phyloP scores from a whole-genome alignment of 2,888 invertebrate genomes.

The Bedellia somnulentella region DNA sequence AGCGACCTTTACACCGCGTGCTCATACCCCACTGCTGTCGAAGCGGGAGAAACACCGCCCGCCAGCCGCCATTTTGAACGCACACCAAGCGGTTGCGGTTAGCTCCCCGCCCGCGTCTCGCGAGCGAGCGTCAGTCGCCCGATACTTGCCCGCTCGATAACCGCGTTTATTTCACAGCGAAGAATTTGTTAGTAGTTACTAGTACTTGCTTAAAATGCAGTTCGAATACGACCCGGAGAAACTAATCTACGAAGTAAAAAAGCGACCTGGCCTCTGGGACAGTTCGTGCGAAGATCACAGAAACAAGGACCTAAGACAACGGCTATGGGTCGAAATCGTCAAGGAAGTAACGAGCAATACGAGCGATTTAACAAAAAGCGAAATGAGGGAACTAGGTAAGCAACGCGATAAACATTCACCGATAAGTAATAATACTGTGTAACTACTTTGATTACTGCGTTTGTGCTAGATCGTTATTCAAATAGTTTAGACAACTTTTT shows the following conservation, averaged over 20 bases:
- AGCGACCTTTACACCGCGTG: too few species aligned
- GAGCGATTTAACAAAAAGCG: constrained; percentile 36
- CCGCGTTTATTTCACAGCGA: constrained; percentile 22
- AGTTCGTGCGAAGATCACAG: constrained; percentile 32
- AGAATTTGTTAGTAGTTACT: too few species aligned
- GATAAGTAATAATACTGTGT: too few species aligned
- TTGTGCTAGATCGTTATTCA: too few species aligned
- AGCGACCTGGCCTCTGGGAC: constrained; percentile 48
- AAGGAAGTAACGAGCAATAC: constrained; percentile 31
- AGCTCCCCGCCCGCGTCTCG: constrained; percentile 10
- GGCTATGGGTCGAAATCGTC: constrained; percentile 40
- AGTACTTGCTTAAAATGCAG: too few species aligned
- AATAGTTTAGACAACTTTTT: too few species aligned
- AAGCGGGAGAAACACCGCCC: constrained; percentile 4
- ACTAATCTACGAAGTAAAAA: constrained; percentile 39
- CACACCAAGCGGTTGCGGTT: constrained; percentile 40
- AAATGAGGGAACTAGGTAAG: constrained; percentile 44
- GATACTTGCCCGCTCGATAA: constrained; percentile 34
- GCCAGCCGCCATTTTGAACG: constrained; percentile 36
- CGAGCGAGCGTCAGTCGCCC: constrained; percentile 45
- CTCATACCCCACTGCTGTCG: constrained; percentile 17
- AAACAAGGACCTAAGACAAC: constrained; percentile 24
- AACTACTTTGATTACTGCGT: too few species aligned
- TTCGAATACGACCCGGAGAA: constrained; percentile 49
- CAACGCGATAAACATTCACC: too few species aligned